Base-by-base conservation (phyloP, 2,888 invertebrate species). In the Trichopria drosophilae region DNA sequence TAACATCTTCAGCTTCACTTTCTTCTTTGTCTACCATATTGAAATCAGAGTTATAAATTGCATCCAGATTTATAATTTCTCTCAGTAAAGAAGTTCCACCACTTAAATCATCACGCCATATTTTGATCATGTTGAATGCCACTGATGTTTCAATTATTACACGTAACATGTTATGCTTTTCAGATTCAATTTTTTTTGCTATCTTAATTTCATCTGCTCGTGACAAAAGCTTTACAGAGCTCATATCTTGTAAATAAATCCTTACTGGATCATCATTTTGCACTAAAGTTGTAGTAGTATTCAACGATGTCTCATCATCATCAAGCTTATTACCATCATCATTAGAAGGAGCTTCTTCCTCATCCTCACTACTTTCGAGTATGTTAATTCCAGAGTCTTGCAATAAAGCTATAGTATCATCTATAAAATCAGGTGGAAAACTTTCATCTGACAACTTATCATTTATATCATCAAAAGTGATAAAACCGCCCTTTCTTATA, bases 331-430 rank as follows among this genome's bases (percentile, higher is more conserved):
- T 43, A 43, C 35, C 43, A 34, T 43, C 43, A 43, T 35, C 35
- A 35, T 16, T 43, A 35, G 43, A 43, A 43, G 43, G 43, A 43
- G 35, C 35, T 35, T 43, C 43, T 43, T 43, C 43, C 35, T 43
- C 43, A 43, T 43, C 43, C 35, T 43, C 43, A 35, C 43, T 43
- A 43, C 43, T 43, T 43, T 43, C 43, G 35, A 43, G 43, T 35
- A 43, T 35, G 35, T 43, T 43, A 43, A 43, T 43, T 34, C 43
- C 43, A 35, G 43, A 43, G 35, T 43, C 43, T 35, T 43, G 43
- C 43, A 43, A 43, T 43, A 43, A 43, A 43, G 43, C 34, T 43
- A 43, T 43, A 43, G 43, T 35, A 43, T 43, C 43, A 43, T 43
- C 43, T 43, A 43, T 43, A 43, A 43, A 43, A 16, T 43, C 43